Evolutionary conservation across 2,113 vertebrate species (phyloP), one percentile per base, ranked within the genome.

Genomic region (Leucopsar rothschildi): DNA sequence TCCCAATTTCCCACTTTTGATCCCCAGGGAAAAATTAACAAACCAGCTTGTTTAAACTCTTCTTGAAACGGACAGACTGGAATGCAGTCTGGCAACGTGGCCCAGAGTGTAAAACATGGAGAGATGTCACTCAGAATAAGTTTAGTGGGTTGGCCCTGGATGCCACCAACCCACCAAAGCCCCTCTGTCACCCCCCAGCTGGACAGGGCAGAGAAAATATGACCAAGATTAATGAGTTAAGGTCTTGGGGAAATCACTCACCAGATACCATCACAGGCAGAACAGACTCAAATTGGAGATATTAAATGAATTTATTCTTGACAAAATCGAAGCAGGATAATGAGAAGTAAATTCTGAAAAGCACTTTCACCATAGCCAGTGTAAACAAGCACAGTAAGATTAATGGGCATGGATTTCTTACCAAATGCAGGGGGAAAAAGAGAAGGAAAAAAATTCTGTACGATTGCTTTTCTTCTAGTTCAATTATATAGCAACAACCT

Each of bases 21-120:
- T 93, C 88, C 83, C 83, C 19, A 72, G 70, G 83, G 95, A 92
- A 96, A 93, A 94, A 93, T 96, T 94, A 96, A 88, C 80, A 93
- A 90, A 87, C 42, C 75, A 80, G 94, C 76, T 94, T 95, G 69
- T 89, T 93, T 93, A 94, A 95, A 96, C 70, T 94, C 59, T 71
- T 88, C 50, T 94, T 90, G 93, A 96, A 96, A 96, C 47, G 37
- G 15, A 28, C 6, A 52, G 27, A 20, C 25, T 55, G 6, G 33
- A 13, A 12, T 15, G 22, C 28, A 21, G 25, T 40, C 29, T 39
- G 31, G 22, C 25, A 80, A 12, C 4, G 2, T 20, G 27, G 3
- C 23, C 24, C 20, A 63, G 22, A 44, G 31, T 33, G 53, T 22
- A 42, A 64, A 64, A 59, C 39, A 57, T 4, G 16, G 17, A 9